Conservation (phyloP, 2,797 vertebrate species). For the Novumbra hubbsi region DNA sequence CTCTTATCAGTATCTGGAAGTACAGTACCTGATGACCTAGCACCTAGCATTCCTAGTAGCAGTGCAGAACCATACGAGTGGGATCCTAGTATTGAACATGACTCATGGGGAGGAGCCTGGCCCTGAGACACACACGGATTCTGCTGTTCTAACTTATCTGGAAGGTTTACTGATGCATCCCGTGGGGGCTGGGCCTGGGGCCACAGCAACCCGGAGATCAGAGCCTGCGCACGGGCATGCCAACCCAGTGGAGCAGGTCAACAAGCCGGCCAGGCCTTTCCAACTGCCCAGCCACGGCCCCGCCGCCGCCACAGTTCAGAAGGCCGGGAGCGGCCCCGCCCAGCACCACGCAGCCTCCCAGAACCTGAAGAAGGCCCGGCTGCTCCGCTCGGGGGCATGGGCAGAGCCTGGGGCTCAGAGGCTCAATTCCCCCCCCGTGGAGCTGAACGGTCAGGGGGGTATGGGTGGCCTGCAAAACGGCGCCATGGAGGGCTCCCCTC, state of each 20-base stretch:
- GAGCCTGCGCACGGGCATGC: conserved; percentile 80
- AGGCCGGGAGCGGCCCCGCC: conserved; percentile 74
- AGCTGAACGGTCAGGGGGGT: conserved; percentile 88
- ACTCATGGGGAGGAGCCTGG: conserved; percentile 99
- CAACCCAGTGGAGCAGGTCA: conserved; percentile 82
- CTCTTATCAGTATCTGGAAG: conserved; percentile 58
- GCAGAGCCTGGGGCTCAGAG: conserved; percentile 84
- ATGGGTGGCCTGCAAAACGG: conserved; percentile 80
- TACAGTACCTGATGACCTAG: conserved; percentile 66
- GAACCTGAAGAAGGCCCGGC: conserved; percentile 94
- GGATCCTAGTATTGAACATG: conserved; percentile 95
- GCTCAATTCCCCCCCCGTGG: conserved; percentile 78
- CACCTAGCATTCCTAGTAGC: conserved; percentile 68
- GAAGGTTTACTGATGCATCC: conserved; percentile 99
- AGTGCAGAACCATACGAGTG: conserved; percentile 72
- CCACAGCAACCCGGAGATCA: conserved; percentile 86
- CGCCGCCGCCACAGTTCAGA: conserved; percentile 60
- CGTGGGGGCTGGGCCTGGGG: conserved; percentile 91
- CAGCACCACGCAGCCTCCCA: conserved; percentile 79
- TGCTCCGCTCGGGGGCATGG: conserved; percentile 92
- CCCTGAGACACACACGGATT: conserved; percentile 99
- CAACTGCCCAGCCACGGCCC: conserved; percentile 84
- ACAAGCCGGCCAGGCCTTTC: conserved; percentile 81
- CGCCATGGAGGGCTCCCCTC: conserved; percentile 84
- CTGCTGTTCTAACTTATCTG: conserved; percentile 99